Evolutionary conservation across 2,113 vertebrate genomes (phyloP).

Genomic region (Stictonetta naevosa): DNA sequence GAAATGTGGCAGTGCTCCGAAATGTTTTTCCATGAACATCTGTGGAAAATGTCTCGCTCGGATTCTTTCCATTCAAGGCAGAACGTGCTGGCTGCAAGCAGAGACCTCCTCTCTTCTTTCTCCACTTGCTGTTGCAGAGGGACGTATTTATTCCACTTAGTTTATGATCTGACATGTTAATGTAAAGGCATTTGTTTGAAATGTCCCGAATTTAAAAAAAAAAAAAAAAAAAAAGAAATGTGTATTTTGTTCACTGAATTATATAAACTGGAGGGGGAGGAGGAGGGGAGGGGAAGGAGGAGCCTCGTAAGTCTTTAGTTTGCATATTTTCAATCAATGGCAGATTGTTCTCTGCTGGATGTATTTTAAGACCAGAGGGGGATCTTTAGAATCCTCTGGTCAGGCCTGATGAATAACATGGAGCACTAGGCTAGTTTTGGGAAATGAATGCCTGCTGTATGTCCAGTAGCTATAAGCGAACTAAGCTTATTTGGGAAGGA

Average conservation of each 20-base stretch:
- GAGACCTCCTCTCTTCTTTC: slow-evolving; percentile 23
- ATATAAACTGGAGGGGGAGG: neutral
- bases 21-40: slow-evolving; percentile 56
- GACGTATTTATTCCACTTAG: neutral
- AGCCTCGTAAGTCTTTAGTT: neutral
- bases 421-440: neutral
- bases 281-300: neutral
- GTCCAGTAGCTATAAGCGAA: neutral
- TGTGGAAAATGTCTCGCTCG: slow-evolving; percentile 60
- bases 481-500: neutral
- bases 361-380: slow-evolving; percentile 10
- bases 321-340: neutral
- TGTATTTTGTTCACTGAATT: neutral
- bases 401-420: neutral
- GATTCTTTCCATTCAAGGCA: slow-evolving; percentile 64
- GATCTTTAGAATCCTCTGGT: slow-evolving; percentile 4
- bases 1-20: slow-evolving; percentile 38
- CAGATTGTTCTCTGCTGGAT: slow-evolving; percentile 34
- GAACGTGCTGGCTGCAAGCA: slow-evolving; percentile 42
- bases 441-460: neutral
- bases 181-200: slow-evolving; percentile 1
- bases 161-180: slow-evolving; percentile 18
- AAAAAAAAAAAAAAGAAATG: neutral
- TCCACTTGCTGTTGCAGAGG: slow-evolving; percentile 3
- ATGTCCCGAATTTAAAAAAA: neutral